phyloP scores from a whole-genome alignment of 2,888 invertebrate genomes.

The Diarsia mendica region DNA sequence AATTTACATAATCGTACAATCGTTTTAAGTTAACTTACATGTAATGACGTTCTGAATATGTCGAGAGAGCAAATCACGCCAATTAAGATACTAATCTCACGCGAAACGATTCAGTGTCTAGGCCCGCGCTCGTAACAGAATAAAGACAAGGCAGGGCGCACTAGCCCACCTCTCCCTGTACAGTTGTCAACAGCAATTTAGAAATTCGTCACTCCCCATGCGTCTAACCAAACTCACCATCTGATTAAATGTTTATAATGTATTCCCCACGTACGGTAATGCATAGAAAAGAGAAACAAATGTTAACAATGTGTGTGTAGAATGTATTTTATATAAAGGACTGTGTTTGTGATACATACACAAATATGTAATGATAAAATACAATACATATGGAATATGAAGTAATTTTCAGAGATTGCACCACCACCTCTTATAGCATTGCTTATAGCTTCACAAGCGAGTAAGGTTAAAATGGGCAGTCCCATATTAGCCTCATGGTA shows the following conservation, averaged over 20 bases:
- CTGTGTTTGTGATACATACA: conserved; percentile 7
- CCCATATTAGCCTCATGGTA: no score
- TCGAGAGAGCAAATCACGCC: no score
- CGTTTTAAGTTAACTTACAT: no score
- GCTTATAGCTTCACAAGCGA: not conserved
- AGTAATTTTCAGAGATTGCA: not conserved
- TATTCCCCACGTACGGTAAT: conserved; percentile 73
- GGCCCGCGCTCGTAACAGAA: not conserved
- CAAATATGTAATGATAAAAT: conserved; percentile 19
- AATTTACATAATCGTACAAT: no score
- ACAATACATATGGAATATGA: conserved; percentile 13
- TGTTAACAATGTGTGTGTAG: conserved; percentile 32
- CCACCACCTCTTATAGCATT: not conserved
- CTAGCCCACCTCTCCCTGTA: not conserved
- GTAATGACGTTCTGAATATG: no score
- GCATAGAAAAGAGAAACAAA: conserved; percentile 79
- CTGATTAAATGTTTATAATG: conserved; percentile 71
- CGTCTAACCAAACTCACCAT: conserved; percentile 79
- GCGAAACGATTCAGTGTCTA: not conserved
- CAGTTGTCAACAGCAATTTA: conserved; percentile 42
- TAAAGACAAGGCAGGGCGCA: not conserved
- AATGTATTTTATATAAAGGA: not conserved
- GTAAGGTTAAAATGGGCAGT: no score
- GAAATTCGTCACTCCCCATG: conserved; percentile 65
- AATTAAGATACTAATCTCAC: no score